Evolutionary conservation across 2,888 invertebrate genomes (phyloP), one percentile per base, ranked within the genome.

Genomic region (Cancer borealis): DNA sequence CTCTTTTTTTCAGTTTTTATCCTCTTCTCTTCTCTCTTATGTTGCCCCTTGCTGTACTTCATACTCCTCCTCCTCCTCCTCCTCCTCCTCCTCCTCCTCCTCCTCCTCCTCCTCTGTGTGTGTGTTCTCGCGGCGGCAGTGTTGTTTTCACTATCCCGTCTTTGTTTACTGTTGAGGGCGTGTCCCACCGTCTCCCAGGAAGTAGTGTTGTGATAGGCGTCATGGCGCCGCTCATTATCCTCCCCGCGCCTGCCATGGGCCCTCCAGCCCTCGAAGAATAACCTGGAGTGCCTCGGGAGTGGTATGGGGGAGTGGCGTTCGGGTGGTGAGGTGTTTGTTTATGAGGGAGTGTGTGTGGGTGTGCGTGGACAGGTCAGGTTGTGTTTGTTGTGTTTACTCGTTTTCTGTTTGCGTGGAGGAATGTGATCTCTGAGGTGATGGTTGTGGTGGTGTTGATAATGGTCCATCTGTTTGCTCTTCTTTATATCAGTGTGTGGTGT

Each of bases 141-240:
- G 79, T 79, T 79, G 79, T 79, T 79, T 79, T 79, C 26, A 6
- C 79, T 79, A 30, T 12, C 79, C 30, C 8, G 10, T 30, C 30
- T 21, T 30, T 79, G 79, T 79, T 79, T 79, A 30, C 30, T 6
- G 79, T 79, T 1, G 79, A 6, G 79, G 79, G 79, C 79, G 79
- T 79, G 79, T 79, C 79, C 30, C 21, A 21, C n/a, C 21, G 30
- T 79, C 79, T 30, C 30, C 12, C 79, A 79, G 26, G 30, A 79
- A 79, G 30, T 30, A 30, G 30, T 79, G 79, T 79, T 79, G 79
- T 79, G n/a, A 30, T 79, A 79, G 79, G 79, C 30, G 79, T 79
- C 79, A 79, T 79, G 79, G 79, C 30, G 79, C 79, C 12, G 79
- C 79, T 79, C 79, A 79, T 79, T 79, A 79, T 79, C 30, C 26